A percentile compares a stretch with the other conserved stretches of the same genome.
Conservation (phyloP, 1,140 invertebrate genomes). For the Caerostris extrusa region DNA sequence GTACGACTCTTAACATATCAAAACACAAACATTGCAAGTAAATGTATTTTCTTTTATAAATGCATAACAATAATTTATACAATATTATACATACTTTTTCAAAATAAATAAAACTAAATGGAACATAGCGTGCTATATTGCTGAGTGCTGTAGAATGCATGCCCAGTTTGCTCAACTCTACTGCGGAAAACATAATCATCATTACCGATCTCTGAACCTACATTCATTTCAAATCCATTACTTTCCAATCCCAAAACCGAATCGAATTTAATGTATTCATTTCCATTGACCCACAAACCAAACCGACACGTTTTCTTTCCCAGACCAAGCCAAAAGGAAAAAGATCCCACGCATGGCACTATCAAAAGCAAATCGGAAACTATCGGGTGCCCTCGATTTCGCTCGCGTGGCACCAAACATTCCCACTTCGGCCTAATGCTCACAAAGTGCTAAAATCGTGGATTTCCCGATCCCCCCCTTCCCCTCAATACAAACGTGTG, state of each 20-base stretch:
- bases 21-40: no score
- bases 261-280: conserved; percentile 16
- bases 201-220: no score
- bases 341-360: neutral
- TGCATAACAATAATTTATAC: no score
- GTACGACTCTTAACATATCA: no score
- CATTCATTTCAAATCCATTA: neutral
- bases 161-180: no score
- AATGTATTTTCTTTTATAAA: no score
- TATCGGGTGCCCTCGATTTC: neutral
- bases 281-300: neutral
- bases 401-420: conserved; percentile 10
- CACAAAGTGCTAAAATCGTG: conserved; percentile 19
- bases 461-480: neutral
- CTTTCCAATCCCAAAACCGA: neutral
- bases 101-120: no score
- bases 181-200: no score
- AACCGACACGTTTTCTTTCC: neutral
- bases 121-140: no score
- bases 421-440: conserved; percentile 37
- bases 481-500: neutral
- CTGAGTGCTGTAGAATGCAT: no score
- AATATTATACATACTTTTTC: no score
- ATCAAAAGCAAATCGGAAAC: conserved; percentile 33
- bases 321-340: neutral